A percentile compares a stretch with the other conserved stretches of the same genome.
Evolutionary conservation across 2,113 vertebrate species (phyloP).

Genomic region (Merops nubicus): DNA sequence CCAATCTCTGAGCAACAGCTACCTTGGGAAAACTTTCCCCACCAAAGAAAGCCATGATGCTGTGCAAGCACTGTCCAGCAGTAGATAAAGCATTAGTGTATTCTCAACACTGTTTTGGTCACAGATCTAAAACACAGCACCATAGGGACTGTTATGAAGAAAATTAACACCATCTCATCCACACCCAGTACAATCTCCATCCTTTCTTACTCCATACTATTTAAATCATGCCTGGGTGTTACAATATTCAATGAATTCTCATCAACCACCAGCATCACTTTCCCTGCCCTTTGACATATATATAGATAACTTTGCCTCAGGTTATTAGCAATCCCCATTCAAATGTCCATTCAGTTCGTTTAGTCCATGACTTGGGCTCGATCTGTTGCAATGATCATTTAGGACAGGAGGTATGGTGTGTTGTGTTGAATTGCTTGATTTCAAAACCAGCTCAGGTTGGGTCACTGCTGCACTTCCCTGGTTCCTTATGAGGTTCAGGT

Average conservation of each 20-base stretch:
- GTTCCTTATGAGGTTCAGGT: neutral
- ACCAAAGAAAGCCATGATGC: neutral
- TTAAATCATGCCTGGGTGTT: neutral
- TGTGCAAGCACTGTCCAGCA: neutral
- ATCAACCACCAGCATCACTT: neutral
- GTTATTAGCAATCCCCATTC: neutral
- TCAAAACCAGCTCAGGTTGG: neutral
- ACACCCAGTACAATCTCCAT: neutral
- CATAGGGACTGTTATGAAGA: neutral
- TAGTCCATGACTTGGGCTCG: neutral
- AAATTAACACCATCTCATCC: neutral
- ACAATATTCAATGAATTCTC: neutral
- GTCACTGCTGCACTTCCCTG: neutral
- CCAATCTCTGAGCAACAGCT: neutral
- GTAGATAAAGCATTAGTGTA: neutral
- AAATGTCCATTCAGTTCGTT: neutral
- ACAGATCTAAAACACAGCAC: neutral
- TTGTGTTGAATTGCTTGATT: neutral
- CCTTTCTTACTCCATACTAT: neutral
- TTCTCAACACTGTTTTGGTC: neutral
- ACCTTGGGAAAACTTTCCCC: neutral
- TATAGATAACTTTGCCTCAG: neutral
- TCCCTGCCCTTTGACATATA: neutral
- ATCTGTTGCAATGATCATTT: neutral
- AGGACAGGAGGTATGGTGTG: neutral